Evolutionary conservation across 2,888 invertebrate species (phyloP).

Genomic region (Perizoma flavofasciatum): DNA sequence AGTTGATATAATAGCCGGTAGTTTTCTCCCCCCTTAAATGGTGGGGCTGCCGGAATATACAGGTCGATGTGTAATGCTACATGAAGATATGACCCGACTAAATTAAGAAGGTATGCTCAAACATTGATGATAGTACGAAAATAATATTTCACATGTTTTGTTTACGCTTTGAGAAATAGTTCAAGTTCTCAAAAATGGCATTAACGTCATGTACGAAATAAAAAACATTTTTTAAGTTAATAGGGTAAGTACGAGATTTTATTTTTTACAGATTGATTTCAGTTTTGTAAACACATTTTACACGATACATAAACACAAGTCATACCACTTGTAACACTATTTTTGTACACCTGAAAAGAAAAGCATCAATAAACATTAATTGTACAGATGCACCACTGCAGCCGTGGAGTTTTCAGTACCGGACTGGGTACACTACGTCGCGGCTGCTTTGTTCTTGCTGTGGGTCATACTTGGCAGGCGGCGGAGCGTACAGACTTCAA

Average conservation of each 20-base stretch:
- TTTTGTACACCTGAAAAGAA: conserved; percentile 10
- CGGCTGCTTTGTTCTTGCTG: conserved; percentile 70
- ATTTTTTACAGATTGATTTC: conserved; percentile 4
- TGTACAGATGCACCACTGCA: conserved; percentile 76
- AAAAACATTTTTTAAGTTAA: too few species aligned
- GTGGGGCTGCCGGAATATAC: conserved; percentile 42
- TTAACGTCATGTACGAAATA: too few species aligned
- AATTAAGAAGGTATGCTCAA: too few species aligned
- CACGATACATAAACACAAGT: conserved; percentile 26
- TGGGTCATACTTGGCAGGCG: conserved; percentile 71
- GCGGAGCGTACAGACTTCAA: conserved; percentile 58
- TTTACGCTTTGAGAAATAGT: too few species aligned
- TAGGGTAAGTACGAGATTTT: conserved; percentile 9
- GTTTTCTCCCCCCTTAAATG: conserved; percentile 37
- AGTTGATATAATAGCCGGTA: conserved; percentile 54
- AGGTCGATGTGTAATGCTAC: conserved; percentile 54
- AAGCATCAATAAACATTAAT: conserved; percentile 41
- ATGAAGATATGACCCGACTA: conserved; percentile 44
- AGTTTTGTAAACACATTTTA: not conserved
- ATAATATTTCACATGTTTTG: too few species aligned
- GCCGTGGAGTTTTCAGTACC: conserved; percentile 76
- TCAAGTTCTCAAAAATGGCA: too few species aligned
- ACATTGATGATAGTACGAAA: too few species aligned
- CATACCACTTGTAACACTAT: conserved; percentile 57
- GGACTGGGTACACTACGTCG: conserved; percentile 76